These are phyloP conservation scores for Slavum lentiscoides DNA, from an alignment of 2,888 invertebrate species.

Conservation along the genomic window DNA sequence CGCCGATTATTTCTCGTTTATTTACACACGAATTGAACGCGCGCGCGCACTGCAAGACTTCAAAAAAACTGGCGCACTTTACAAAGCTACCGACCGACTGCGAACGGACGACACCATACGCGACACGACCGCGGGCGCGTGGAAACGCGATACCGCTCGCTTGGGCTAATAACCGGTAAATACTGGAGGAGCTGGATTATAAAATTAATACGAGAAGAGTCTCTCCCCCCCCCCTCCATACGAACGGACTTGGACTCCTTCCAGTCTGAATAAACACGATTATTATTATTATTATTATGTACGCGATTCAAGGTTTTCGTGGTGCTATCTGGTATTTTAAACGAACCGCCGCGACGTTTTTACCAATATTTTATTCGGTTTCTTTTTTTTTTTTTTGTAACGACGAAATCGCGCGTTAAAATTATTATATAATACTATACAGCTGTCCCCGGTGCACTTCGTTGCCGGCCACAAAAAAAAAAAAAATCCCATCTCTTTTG, in stretches of 20 bases:
- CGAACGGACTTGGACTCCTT: slow-evolving; percentile 50
- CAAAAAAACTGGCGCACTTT: neutral
- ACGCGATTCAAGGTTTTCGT: slow-evolving; percentile 49
- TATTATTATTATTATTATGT: neutral
- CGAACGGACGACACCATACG: neutral
- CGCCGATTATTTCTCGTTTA: neutral
- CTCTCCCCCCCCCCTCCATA: neutral
- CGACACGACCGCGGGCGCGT: neutral
- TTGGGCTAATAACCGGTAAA: slow-evolving; percentile 43
- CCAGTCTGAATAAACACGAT: slow-evolving; percentile 41
- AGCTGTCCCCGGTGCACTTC: too few relatives aligned
- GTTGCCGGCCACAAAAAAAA: too few relatives aligned
- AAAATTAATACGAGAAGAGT: slow-evolving; percentile 44
- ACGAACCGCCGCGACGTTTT: neutral
- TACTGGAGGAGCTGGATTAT: slow-evolving; percentile 50
- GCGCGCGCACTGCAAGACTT: neutral
- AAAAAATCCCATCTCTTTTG: too few relatives aligned
- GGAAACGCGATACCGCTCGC: slow-evolving; percentile 1
- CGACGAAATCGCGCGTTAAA: too few relatives aligned
- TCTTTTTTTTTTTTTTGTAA: too few relatives aligned
- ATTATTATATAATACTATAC: too few relatives aligned
- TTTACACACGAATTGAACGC: neutral
- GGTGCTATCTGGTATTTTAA: slow-evolving; percentile 49
- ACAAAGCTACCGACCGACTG: slow-evolving; percentile 2
- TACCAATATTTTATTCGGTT: too few relatives aligned